Base-by-base conservation (phyloP, 2,888 invertebrate species). In the Drosophila engyochracea region DNA sequence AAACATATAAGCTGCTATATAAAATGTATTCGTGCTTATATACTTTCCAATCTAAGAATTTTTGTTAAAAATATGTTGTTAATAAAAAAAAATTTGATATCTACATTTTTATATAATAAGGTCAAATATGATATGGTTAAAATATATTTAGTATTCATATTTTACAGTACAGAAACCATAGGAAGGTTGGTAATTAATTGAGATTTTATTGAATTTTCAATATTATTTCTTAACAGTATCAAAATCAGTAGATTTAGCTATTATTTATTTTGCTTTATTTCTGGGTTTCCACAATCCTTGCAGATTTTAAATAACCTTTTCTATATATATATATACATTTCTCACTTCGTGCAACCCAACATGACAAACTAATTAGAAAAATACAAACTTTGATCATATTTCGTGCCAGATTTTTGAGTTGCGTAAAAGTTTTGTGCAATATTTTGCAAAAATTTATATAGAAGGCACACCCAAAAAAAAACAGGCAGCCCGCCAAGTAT, bases 391-490 rank as follows among this genome's bases (percentile, higher is more conserved):
- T 72, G 53, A 16, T 52, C 35, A 73, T 66, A 76, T 79, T 76
- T 79, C 53, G 55, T 73, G 63, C 66, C 65, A 73, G 79, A 73
- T 73, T 76, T 79, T 79, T 78, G 60, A 75, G 71, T 69, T 78
- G 39, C 61, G 51, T 44, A 68, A 75, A 78, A 78, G 52, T 75
- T 79, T 71, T 68, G 51, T 75, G 58, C 55, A 62, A 68, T 65
- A 60, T 59, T 67, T 75, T 47, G 25, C 67, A 75, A 78, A 64
- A 71, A 71, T 71, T n/a, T 49, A 54, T 59, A 49, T 10, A 33
- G 39, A 51, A 28, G 22, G 47, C 49, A 55, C 6, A 35, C 59
- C n/a, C 35, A 44, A 55, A 60, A 57, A 52, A 41, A 41, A 44
- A 44, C 62, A 66, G 68, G 69, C 69, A 69, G 10, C 31, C 22